Evolutionary conservation across 2,113 vertebrate genomes (phyloP).

Genomic region (Cyprinodon variegatus): DNA sequence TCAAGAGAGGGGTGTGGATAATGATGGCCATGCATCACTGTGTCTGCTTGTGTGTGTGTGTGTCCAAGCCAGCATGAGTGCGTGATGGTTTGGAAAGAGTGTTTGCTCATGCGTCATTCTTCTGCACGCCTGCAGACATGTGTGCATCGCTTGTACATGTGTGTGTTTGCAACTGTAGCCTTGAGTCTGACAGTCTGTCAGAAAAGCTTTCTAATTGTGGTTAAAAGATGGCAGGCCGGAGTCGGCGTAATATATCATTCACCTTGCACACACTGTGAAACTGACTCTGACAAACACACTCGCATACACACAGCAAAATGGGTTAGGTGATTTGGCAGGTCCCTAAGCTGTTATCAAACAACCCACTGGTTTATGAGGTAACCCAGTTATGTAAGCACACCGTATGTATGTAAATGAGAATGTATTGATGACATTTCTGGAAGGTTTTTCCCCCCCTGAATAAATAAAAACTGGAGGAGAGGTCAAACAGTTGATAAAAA

Average conservation of each 20-base stretch:
- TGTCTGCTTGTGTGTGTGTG: constrained; percentile 12
- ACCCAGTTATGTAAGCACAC: constrained; percentile 24
- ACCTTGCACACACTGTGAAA: constrained; percentile 26
- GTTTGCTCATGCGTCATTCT: constrained; percentile 51
- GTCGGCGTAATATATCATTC: constrained; percentile 67
- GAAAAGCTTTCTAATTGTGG: constrained; percentile 74
- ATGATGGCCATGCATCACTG: constrained; percentile 65
- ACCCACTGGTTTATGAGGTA: constrained; percentile 37
- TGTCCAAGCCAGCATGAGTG: constrained; percentile 15
- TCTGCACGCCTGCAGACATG: constrained; percentile 40
- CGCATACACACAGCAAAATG: constrained; percentile 9
- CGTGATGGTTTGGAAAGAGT: constrained; percentile 34
- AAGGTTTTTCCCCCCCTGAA: not conserved
- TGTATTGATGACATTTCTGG: constrained; percentile 24
- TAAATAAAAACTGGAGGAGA: not conserved
- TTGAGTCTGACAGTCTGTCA: constrained; percentile 68
- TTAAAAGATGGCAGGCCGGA: constrained; percentile 73
- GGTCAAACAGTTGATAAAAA: not conserved
- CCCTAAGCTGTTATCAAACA: constrained; percentile 47
- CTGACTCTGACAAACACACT: not conserved
- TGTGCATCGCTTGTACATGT: constrained; percentile 17
- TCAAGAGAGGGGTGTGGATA: constrained; percentile 52
- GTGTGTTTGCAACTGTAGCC: constrained; percentile 41
- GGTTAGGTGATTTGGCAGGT: constrained; percentile 48
- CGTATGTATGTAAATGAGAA: constrained; percentile 50